Evolutionary conservation across 2,113 vertebrate genomes (phyloP), one percentile per base, ranked within the genome.

Genomic region (Takifugu bimaculatus): DNA sequence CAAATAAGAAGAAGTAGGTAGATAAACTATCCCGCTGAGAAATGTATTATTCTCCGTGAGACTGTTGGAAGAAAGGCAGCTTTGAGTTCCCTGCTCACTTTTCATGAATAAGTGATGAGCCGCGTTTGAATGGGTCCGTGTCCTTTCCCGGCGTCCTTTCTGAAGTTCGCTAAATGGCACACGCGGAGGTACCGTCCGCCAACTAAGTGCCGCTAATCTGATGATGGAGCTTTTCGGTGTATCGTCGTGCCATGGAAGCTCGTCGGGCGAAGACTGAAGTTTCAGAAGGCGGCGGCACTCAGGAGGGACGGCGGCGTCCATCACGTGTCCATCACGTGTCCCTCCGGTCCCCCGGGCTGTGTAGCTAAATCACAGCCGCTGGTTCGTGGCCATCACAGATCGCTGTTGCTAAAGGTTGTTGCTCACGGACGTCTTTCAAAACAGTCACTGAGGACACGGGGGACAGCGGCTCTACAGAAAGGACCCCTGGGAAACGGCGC

Each of bases 31-130:
- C 57, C 47, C 56, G 0, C 25, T 1, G 45, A 63, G 68, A 85
- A 60, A 81, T 80, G 75, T 26, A 63, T 70, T 71, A 57, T 75
- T 80, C 73, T 76, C 9, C 54, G 11, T 72, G 73, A 65, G 51
- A 2, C 26, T 0, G 6, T 70, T 49, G 52, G 69, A 75, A 78
- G 74, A 70, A 63, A 68, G 52, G 58, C 71, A 55, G 32, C 75
- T 80, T 78, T 87, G 79, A 86, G 76, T 80, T 78, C 72, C 66
- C 73, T 43, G 35, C 54, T 58, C 76, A 26, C 50, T 67, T 80
- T 80, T 74, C 81, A 85, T 88, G 85, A 88, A 90, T 87, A 77
- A 81, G 80, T 75, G 77, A 89, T 78, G 72, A 87, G 77, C 14
- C 13, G 44, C 32, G 69, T 81, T 78, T 77, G 78, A 85, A 85